phyloP scores from a whole-genome alignment of 2,113 vertebrate species.

The Heptranchias perlo region DNA sequence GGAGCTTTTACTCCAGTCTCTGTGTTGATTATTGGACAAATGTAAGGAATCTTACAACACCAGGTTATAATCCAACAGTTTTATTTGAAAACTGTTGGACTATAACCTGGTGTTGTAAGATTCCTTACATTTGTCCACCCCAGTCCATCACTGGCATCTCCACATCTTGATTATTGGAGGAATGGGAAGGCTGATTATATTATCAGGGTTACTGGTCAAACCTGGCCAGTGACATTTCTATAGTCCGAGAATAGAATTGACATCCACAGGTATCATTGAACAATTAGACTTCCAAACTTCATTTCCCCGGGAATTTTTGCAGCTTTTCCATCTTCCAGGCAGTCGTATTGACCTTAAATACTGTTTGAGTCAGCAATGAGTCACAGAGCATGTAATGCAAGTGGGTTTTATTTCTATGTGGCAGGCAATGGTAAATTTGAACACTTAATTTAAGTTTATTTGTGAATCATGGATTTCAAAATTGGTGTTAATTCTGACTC shows the following conservation, averaged over 20 bases:
- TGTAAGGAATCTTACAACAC: not conserved
- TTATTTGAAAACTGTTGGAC: too few species aligned
- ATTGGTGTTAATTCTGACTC: not conserved
- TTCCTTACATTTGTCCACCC: too few species aligned
- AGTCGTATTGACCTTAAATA: not conserved
- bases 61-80: too few species aligned
- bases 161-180: not conserved
- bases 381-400: not conserved
- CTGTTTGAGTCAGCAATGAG: slow-evolving; percentile 15
- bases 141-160: too few species aligned
- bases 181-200: not conserved
- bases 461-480: slow-evolving; percentile 18
- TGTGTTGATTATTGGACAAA: not conserved
- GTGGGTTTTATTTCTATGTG: not conserved
- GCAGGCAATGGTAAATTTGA: not conserved
- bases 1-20: not conserved
- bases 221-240: not conserved
- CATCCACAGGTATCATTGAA: not conserved
- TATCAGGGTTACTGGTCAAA: not conserved
- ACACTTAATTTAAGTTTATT: not conserved
- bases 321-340: not conserved
- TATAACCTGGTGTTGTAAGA: too few species aligned
- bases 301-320: not conserved
- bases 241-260: not conserved
- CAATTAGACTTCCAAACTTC: not conserved